These are phyloP conservation scores for Xenotilapia flavipinnis DNA, from an alignment of 2,113 vertebrate genomes.

Conservation along the genomic window DNA sequence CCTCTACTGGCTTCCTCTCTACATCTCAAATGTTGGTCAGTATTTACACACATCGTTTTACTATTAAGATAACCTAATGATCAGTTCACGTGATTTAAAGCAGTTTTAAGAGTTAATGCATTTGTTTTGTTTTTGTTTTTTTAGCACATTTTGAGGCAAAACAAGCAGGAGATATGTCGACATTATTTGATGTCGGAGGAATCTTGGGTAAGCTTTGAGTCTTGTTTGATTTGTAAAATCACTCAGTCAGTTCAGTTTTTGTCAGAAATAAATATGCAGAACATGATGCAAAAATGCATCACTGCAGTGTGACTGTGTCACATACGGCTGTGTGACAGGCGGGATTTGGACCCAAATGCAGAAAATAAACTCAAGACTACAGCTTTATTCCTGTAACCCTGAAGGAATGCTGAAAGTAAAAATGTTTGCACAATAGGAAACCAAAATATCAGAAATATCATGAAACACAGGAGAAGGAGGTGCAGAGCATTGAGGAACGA, in stretches of 20 bases:
- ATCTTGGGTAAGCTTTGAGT: slow-evolving; percentile 79
- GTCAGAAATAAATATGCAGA: not conserved
- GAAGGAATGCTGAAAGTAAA: not conserved
- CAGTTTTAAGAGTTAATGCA: not conserved
- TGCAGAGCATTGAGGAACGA: not conserved
- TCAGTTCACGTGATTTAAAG: rapidly evolving
- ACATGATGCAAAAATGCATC: not conserved
- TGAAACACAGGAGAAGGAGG: not conserved
- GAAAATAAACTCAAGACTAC: not conserved
- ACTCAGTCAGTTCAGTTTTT: not conserved
- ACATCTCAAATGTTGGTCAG: slow-evolving; percentile 92
- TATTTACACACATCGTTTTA: not conserved
- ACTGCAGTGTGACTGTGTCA: not conserved
- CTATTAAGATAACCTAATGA: not conserved
- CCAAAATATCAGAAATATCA: not conserved
- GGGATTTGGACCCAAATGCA: rapidly evolving
- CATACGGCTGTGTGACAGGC: not conserved
- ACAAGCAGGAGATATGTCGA: slow-evolving; percentile 87
- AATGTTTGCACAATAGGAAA: not conserved
- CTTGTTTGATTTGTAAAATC: not conserved
- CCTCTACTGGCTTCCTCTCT: slow-evolving; percentile 96
- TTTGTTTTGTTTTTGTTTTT: not conserved
- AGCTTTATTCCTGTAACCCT: not conserved
- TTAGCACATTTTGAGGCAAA: slow-evolving; percentile 89
- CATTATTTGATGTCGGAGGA: slow-evolving; percentile 92